Base-by-base conservation (phyloP, 1,140 invertebrate genomes). In the Drosophila nasuta region DNA sequence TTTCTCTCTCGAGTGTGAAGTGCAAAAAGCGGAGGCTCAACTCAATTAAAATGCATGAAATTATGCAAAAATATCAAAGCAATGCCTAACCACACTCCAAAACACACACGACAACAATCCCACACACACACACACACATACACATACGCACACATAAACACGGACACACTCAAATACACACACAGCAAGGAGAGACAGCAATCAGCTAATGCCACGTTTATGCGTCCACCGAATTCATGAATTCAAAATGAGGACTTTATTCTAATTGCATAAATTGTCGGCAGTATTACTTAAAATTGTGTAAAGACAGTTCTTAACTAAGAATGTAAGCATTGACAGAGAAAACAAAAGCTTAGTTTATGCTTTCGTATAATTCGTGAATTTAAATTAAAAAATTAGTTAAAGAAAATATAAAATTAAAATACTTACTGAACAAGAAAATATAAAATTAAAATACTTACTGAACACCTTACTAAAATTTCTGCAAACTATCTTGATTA, bases 41-140 rank as follows among this genome's bases (percentile, higher is more conserved):
- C 80, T 88, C 81, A 88, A 89, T 88, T 88, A 88, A 81, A 89
- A 85, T 79, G 62, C 81, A 79, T 72, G 79, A 73, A 88, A 88
- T 85, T 88, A 83, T 85, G 81, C 81, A 70, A 82, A 89, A 83
- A 89, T 80, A 70, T 56, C 60, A 71, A 67, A 77, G 63, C 65
- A 77, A 17, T 57, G 54, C 15, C 13, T 68, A 63, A 56, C 60
- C 45, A 70, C 15, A 67, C 20, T 65, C 30, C 62, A 13, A 73
- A 41, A 33, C 43, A 38, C 35, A 38, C 35, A 38, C 35, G 11
- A 38, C 11, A 7, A 38, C 35, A 38, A 38, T 38, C 35, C 35
- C 35, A 38, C 33, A 5, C 5, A 59, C 59, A 17, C 25, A n/a
- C n/a, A n/a, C n/a, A n/a, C n/a, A n/a, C n/a, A n/a, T n/a, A n/a